Base-by-base conservation (phyloP, 2,888 invertebrate genomes). In the Bellardia bayeri region DNA sequence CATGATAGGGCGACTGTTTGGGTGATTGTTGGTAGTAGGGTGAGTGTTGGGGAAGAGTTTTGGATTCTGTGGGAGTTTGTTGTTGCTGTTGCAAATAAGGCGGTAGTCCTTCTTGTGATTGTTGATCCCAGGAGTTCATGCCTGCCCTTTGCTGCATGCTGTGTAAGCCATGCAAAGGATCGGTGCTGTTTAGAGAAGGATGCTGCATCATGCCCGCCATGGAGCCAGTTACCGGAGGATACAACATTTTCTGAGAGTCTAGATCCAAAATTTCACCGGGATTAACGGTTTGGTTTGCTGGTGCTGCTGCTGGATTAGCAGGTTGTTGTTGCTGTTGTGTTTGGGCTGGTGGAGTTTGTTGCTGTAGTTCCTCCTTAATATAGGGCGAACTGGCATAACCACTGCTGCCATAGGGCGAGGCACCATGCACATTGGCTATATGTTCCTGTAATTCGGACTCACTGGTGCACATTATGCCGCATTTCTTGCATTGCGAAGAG, bases 171-270 rank as follows among this genome's bases (percentile, higher is more conserved):
- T 93, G 93, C 84, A 93, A 89, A 1, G 93, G 92, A 90, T 93
- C 91, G 71, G 42, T 89, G 16, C 51, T 89, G 11, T 88, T 89
- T 84, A 90, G 64, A 30, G 91, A 90, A 85, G 90, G 90, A 49
- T 91, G 83, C 63, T 91, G 83, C 68, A 88, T 51, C 64, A 85
- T 75, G 14, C 51, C 14, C 4, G 42, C n/a, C 76, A 80, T 82
- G 5, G 78, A 7, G 0, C 45, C 75, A 11, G 51, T 13, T 13
- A 63, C n/a, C 2, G 92, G 90, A 8, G 93, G 92, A 88, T 94
- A 94, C 1, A 98, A 97, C 89, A 98, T 97, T 94, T 98, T 98
- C 92, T 98, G 98, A 1, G 97, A 98, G 92, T 98, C 98, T 87
- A 98, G 94, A 92, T 98, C 98, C 80, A 98, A 94, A 89, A 98